These are phyloP conservation scores for Leptonema lineaticorne DNA, from an alignment of 1,140 invertebrate genomes.

Conservation along the genomic window DNA sequence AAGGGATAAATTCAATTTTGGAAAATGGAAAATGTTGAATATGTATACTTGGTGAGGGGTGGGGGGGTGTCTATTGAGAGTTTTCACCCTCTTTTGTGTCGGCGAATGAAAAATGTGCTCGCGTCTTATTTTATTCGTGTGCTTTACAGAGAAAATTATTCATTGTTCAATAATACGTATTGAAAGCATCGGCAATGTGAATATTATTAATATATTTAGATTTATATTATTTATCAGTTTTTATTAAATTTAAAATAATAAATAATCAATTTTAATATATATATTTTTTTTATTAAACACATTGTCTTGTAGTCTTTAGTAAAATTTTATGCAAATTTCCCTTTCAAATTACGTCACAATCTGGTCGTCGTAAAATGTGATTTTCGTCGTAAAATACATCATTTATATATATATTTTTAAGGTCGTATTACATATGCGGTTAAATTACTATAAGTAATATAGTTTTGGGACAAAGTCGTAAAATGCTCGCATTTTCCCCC, in stretches of 20 bases:
- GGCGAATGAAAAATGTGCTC: not conserved
- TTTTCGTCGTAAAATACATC: not conserved
- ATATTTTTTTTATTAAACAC: too few species aligned
- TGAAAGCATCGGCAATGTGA: too few species aligned
- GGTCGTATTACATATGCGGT: not conserved
- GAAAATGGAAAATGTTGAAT: not conserved
- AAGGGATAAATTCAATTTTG: conserved; percentile 2
- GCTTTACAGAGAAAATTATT: too few species aligned
- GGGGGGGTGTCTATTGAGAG: not conserved
- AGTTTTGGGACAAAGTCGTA: not conserved
- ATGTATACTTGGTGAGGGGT: conserved; percentile 1
- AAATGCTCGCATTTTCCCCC: not conserved
- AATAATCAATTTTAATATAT: too few species aligned
- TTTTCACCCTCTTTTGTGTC: not conserved
- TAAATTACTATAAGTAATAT: too few species aligned
- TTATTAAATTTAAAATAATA: too few species aligned
- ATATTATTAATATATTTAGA: too few species aligned
- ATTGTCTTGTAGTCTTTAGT: too few species aligned
- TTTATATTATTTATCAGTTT: too few species aligned
- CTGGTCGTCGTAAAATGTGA: conserved; percentile 8
- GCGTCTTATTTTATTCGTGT: not conserved
- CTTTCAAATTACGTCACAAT: too few species aligned
- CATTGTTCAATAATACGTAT: too few species aligned
- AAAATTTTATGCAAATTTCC: too few species aligned
- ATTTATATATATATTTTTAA: not conserved